Evolutionary conservation across 1,140 invertebrate genomes (phyloP).

Genomic region (Microplitis demolitor): DNA sequence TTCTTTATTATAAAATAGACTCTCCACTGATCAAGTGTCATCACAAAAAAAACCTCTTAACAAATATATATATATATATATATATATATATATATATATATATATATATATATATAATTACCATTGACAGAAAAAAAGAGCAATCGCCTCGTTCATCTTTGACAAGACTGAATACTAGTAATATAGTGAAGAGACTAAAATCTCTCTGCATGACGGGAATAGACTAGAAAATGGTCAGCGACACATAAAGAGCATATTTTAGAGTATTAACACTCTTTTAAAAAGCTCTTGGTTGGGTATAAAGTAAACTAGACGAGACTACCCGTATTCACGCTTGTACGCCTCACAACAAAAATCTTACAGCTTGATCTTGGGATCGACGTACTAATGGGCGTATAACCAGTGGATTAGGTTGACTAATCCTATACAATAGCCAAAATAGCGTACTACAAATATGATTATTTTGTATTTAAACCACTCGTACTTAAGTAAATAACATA

Average conservation of each 20-base stretch:
- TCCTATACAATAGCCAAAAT: constrained; percentile 21
- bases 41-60: too few relatives aligned
- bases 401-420: constrained; percentile 41
- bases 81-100: too few relatives aligned
- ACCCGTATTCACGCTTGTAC: constrained; percentile 55
- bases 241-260: constrained; percentile 62
- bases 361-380: constrained; percentile 39
- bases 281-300: not conserved
- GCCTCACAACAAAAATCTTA: constrained; percentile 43
- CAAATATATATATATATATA: too few relatives aligned
- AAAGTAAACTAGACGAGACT: constrained; percentile 34
- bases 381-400: constrained; percentile 46
- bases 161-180: not conserved
- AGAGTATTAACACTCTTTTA: constrained; percentile 45
- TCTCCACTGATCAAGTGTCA: too few relatives aligned
- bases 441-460: not conserved
- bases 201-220: constrained; percentile 8
- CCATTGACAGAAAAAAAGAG: constrained; percentile 12
- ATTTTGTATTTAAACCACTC: too few relatives aligned
- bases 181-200: constrained; percentile 21
- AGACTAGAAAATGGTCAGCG: constrained; percentile 55
- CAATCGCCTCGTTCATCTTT: not conserved
- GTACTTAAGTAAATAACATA: not conserved
- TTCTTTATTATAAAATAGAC: not conserved
- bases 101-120: not conserved